Evolutionary conservation across 2,113 vertebrate genomes (phyloP).

Genomic region (Nothobranchius kuhntae): DNA sequence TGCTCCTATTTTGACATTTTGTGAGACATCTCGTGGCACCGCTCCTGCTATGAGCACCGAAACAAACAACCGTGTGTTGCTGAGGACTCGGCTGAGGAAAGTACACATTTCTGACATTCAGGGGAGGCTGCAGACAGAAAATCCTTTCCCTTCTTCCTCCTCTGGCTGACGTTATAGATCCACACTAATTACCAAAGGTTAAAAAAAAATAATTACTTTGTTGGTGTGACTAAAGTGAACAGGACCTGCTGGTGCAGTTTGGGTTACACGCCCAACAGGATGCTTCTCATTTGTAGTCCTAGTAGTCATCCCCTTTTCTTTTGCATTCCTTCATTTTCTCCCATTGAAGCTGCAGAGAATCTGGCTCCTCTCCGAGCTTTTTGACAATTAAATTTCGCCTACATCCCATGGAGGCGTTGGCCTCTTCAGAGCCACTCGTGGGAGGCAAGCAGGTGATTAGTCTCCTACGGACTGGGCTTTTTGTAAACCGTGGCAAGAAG

Average conservation of each 20-base stretch:
- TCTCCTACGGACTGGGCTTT: conserved; percentile 44
- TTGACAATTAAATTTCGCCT: conserved; percentile 45
- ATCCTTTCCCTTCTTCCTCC: conserved; percentile 10
- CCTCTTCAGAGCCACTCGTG: conserved; percentile 29
- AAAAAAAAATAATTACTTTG: background rate
- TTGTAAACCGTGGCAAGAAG: conserved; percentile 58
- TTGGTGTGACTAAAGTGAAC: conserved; percentile 19
- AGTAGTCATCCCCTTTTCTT: conserved; percentile 27
- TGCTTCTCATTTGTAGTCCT: conserved; percentile 16
- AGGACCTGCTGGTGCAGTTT: background rate
- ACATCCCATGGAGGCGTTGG: conserved; percentile 12
- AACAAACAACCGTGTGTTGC: conserved; percentile 62
- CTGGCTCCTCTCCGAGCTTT: conserved; percentile 30
- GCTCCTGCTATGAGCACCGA: conserved; percentile 52
- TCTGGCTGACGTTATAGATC: conserved; percentile 25
- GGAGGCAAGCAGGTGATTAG: conserved; percentile 58
- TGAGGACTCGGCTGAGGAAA: conserved; percentile 53
- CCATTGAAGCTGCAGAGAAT: conserved; percentile 26
- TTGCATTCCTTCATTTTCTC: conserved; percentile 20
- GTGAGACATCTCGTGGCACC: conserved; percentile 61
- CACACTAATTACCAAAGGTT: conserved; percentile 37
- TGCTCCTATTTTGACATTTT: conserved; percentile 62
- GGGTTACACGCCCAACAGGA: conserved; percentile 19
- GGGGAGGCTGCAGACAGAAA: conserved; percentile 43
- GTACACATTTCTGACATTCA: conserved; percentile 51